Evolutionary conservation across 2,888 invertebrate species (phyloP).

Genomic region (Choreutis nemorana): DNA sequence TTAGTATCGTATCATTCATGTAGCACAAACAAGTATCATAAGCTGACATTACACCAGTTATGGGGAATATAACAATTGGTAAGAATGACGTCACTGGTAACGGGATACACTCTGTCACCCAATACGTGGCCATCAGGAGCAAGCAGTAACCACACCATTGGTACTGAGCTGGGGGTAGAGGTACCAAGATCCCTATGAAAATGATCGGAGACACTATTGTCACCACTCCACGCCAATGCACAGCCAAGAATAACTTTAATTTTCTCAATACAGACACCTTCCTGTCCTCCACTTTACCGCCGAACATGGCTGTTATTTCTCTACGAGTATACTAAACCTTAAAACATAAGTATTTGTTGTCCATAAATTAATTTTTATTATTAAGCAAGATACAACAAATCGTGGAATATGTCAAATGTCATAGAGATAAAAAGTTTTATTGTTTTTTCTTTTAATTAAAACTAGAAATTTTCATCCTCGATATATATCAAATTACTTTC

Average conservation of each 20-base stretch:
- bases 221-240: conserved; percentile 28
- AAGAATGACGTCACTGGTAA: conserved; percentile 79
- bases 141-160: conserved; percentile 76
- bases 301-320: no score
- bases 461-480: no score
- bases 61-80: conserved; percentile 80
- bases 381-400: no score
- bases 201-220: conserved; percentile 17
- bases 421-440: no score
- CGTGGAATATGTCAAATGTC: no score
- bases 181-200: conserved; percentile 13
- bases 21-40: conserved; percentile 40
- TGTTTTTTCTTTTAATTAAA: no score
- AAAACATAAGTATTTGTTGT: no score
- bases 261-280: no score
- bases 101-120: conserved; percentile 83
- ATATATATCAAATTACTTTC: no score
- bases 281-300: no score
- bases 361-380: no score
- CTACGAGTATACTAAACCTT: no score
- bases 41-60: conserved; percentile 73
- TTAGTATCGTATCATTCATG: conserved; percentile 56
- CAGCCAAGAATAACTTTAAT: conserved; percentile 16
- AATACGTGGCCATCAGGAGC: conserved; percentile 77
- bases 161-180: conserved; percentile 22